Evolutionary conservation across 2,113 vertebrate species (phyloP).

Genomic region (Thamnaconus septentrionalis): DNA sequence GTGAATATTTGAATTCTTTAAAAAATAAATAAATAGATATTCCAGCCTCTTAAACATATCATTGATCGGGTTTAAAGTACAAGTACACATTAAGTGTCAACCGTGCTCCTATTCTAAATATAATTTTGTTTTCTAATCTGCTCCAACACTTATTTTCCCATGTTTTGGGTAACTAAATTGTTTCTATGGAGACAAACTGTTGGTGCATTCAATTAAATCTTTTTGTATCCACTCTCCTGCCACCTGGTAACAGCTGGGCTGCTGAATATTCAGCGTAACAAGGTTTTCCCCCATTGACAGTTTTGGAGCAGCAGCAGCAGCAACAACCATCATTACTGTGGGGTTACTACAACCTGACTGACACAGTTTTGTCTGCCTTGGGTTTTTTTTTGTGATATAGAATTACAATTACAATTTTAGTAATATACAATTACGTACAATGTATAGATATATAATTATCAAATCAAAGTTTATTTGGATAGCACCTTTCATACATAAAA

Average conservation of each 20-base stretch:
- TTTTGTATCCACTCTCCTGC: slow-evolving; percentile 31
- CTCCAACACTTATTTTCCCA: too few relatives aligned
- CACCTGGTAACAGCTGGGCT: slow-evolving; percentile 30
- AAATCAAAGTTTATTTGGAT: too few relatives aligned
- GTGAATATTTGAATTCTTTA: background rate
- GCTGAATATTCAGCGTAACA: slow-evolving; percentile 49
- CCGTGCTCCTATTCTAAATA: too few relatives aligned
- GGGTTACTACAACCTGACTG: slow-evolving; percentile 23
- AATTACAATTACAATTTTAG: background rate
- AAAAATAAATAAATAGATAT: background rate
- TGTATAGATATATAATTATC: too few relatives aligned
- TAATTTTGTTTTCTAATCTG: too few relatives aligned
- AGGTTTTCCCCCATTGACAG: slow-evolving; percentile 37
- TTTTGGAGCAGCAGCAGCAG: slow-evolving; percentile 40
- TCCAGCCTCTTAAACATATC: background rate
- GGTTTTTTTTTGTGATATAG: background rate
- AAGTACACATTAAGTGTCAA: too few relatives aligned
- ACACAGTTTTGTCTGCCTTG: slow-evolving; percentile 1
- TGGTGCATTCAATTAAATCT: slow-evolving; percentile 23
- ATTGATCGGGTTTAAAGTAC: too few relatives aligned
- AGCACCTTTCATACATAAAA: too few relatives aligned
- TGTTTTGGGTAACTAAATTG: background rate
- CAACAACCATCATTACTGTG: slow-evolving; percentile 32
- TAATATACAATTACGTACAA: too few relatives aligned
- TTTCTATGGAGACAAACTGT: slow-evolving; percentile 8